These are phyloP conservation scores for Pseudococcus viburni DNA, from an alignment of 2,888 invertebrate species.

Conservation along the genomic window DNA sequence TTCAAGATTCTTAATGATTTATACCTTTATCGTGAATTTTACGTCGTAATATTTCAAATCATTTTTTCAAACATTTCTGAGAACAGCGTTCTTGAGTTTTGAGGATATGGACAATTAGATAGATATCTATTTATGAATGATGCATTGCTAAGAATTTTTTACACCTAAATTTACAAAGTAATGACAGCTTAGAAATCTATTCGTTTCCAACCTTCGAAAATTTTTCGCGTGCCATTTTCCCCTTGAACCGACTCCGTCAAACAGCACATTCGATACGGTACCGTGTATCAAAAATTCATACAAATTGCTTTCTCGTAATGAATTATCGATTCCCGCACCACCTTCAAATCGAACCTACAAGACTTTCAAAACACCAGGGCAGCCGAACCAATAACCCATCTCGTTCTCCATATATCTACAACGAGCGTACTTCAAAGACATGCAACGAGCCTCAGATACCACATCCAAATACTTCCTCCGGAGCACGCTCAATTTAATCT, in stretches of 20 bases:
- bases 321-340: neutral
- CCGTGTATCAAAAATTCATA: neutral
- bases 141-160: too few relatives aligned
- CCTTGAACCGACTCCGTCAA: neutral
- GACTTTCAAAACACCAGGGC: neutral
- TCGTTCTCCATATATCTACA: neutral
- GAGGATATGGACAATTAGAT: too few relatives aligned
- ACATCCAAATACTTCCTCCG: conserved; percentile 5
- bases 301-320: neutral
- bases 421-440: neutral
- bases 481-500: conserved; percentile 40
- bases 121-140: too few relatives aligned
- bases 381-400: neutral
- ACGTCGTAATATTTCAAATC: too few relatives aligned
- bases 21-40: too few relatives aligned
- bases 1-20: too few relatives aligned
- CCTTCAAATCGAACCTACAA: neutral
- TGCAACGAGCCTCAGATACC: neutral
- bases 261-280: neutral
- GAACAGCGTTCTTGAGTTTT: too few relatives aligned
- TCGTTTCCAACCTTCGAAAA: neutral
- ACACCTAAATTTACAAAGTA: too few relatives aligned
- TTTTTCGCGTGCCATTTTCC: neutral
- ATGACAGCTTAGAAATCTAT: too few relatives aligned
- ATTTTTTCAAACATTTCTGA: too few relatives aligned